Evolutionary conservation across 2,797 vertebrate species (phyloP), one percentile per base, ranked within the genome.

Genomic region (Malacoraja senta): DNA sequence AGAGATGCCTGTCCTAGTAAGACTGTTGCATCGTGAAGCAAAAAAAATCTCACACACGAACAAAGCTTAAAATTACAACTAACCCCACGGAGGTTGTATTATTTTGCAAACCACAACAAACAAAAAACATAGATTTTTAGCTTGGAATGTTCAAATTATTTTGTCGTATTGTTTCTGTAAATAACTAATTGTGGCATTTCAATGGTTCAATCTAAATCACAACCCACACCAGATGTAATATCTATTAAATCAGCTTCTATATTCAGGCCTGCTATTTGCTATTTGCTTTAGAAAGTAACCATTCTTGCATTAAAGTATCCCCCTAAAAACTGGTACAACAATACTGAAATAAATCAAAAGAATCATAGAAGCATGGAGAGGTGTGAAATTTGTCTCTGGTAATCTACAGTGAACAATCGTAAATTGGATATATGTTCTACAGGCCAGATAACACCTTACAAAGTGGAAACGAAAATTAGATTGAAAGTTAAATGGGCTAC

Each of bases 101-200:
- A 74, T 95, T 95, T 96, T 88, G n/a, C 84, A 88, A 88, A 68
- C 61, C 32, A 32, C 61, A 35, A 88, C 94, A 95, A 96, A 95
- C 95, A 94, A 95, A 94, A 95, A 93, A 94, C 94, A 93, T 94
- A 94, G 95, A 95, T 95, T 95, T 97, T 97, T 97, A 97, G 97
- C 96, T 96, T 95, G 94, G 96, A 95, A 95, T 96, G 96, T 94
- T 95, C 93, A 96, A 95, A 95, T 96, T 94, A 96, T 95, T 95
- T 88, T 88, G 84, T 68, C n/a, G 84, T 92, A 92, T 92, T 76
- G 84, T 92, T 92, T 96, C 93, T 99, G 98, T 99, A 99, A 98
- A 98, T 99, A 97, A 97, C 97, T 98, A 98, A 98, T 97, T 96
- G 95, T 97, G 97, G 97, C 96, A 98, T 99, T 98, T 98, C 99